Conservation (phyloP, 1,140 invertebrate species). For the Pseudomyrmex cubaensis region DNA sequence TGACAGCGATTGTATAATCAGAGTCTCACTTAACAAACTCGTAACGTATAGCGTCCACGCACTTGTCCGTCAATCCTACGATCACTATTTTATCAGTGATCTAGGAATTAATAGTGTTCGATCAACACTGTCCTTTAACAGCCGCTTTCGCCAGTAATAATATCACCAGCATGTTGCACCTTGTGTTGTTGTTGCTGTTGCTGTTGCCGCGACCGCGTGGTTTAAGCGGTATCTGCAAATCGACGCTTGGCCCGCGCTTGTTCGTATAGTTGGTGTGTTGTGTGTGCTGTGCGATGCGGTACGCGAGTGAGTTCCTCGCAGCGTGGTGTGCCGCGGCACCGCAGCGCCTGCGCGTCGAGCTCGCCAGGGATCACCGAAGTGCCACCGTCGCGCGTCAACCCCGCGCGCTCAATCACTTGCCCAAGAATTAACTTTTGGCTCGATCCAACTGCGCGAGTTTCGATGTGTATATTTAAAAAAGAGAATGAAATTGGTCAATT, state of each 20-base stretch:
- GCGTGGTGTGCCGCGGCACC: slow-evolving; percentile 81
- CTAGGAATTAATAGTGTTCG: not conserved
- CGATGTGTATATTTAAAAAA: not conserved
- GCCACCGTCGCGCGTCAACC: slow-evolving; percentile 29
- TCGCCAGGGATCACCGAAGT: slow-evolving; percentile 56
- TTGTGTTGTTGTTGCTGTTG: slow-evolving; percentile 35
- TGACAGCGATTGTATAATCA: not conserved
- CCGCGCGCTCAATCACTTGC: slow-evolving; percentile 21
- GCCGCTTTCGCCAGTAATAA: not conserved
- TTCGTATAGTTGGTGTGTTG: slow-evolving; percentile 69
- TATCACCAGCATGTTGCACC: not conserved
- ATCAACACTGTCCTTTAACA: slow-evolving; percentile 10
- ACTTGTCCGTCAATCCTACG: slow-evolving; percentile 15
- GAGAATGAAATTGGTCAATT: not conserved
- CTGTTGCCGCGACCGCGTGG: slow-evolving; percentile 78
- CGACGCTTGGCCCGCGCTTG: slow-evolving; percentile 60
- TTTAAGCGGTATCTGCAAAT: slow-evolving; percentile 73
- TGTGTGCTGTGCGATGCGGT: slow-evolving; percentile 84
- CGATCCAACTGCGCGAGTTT: not conserved
- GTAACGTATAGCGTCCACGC: slow-evolving; percentile 29
- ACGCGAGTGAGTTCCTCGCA: slow-evolving; percentile 84
- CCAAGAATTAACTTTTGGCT: slow-evolving; percentile 26
- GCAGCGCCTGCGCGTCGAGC: slow-evolving; percentile 81
- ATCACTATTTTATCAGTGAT: not conserved
- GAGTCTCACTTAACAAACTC: slow-evolving; percentile 20